Conservation (phyloP, 2,113 vertebrate species). For the Seriola quinqueradiata region DNA sequence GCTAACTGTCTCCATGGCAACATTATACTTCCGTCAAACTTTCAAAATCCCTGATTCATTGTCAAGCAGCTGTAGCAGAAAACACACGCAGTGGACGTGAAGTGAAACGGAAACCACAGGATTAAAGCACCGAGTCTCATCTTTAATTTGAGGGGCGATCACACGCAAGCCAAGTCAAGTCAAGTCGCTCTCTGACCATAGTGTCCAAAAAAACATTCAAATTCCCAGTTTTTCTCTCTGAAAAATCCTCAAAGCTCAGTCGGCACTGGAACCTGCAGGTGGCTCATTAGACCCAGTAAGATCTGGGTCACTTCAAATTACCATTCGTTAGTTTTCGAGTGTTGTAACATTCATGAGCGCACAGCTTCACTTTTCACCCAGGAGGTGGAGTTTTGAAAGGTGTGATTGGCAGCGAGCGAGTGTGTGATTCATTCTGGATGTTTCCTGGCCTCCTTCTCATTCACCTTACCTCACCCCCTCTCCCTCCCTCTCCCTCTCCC, state of each 20-base stretch:
- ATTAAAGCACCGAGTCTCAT: too few species aligned
- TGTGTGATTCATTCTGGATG: neutral
- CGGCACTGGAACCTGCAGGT: neutral
- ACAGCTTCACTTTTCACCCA: neutral
- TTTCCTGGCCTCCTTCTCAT: neutral
- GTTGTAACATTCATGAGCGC: constrained; percentile 20
- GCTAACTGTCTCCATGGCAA: too few species aligned
- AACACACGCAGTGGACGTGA: too few species aligned
- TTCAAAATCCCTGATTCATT: too few species aligned
- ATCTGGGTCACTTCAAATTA: constrained; percentile 29
- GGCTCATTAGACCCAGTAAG: neutral
- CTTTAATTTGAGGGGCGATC: too few species aligned
- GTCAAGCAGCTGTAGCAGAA: too few species aligned
- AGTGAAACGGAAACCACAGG: too few species aligned
- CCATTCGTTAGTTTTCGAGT: neutral
- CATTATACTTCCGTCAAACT: too few species aligned
- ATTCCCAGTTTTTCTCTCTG: neutral
- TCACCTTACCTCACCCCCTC: neutral
- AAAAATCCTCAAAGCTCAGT: neutral
- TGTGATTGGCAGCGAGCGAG: neutral
- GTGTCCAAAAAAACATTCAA: too few species aligned
- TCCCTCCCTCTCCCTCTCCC: neutral
- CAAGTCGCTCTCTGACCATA: too few species aligned
- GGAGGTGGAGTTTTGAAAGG: neutral
- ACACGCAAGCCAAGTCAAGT: too few species aligned